Conservation (phyloP, 2,888 invertebrate genomes). For the Adelognathus sp. region DNA sequence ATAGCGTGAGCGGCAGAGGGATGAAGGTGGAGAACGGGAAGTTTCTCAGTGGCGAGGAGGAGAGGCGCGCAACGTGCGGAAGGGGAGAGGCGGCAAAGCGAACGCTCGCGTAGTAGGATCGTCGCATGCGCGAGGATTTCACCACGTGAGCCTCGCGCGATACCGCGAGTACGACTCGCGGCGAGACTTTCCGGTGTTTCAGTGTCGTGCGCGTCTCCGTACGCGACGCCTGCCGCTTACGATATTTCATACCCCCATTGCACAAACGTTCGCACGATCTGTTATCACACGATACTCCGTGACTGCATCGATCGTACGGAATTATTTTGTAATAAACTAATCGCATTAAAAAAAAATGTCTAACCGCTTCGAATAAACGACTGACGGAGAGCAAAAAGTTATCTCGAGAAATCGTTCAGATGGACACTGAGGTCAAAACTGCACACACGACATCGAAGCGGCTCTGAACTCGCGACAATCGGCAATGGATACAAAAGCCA, state of each 20-base stretch:
- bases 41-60: not conserved
- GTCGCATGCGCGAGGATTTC: constrained; percentile 78
- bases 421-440: not conserved
- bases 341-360: not conserved
- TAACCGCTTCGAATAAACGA: not conserved
- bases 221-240: constrained; percentile 69
- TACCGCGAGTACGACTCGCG: constrained; percentile 63
- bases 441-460: not conserved
- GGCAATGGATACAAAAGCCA: not conserved
- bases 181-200: constrained; percentile 74
- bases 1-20: constrained; percentile 25
- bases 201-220: constrained; percentile 78
- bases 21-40: constrained; percentile 21
- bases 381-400: not conserved
- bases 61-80: no score
- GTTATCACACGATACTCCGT: constrained; percentile 9
- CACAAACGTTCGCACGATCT: not conserved
- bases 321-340: not conserved
- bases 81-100: constrained; percentile 53
- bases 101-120: constrained; percentile 62
- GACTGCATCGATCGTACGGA: not conserved
- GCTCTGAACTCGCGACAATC: not conserved
- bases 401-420: not conserved
- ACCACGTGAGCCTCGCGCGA: constrained; percentile 79
- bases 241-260: constrained; percentile 21